phyloP scores from a whole-genome alignment of 2,888 invertebrate genomes.

The Dynastes hyllus region DNA sequence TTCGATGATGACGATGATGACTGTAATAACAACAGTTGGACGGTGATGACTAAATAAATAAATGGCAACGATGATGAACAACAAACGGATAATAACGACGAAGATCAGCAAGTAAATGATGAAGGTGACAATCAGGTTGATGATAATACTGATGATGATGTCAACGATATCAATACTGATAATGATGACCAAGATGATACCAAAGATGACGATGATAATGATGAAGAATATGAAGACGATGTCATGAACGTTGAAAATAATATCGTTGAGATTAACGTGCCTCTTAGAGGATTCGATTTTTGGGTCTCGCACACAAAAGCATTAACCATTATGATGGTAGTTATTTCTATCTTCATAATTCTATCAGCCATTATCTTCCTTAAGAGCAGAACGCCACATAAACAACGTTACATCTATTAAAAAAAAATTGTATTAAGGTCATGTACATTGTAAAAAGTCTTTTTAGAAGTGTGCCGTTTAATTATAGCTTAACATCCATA shows the following conservation, averaged over 20 bases:
- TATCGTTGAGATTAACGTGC: neutral
- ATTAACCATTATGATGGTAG: slow-evolving; percentile 17
- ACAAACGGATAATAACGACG: neutral
- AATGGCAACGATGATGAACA: neutral
- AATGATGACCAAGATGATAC: neutral
- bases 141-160: neutral
- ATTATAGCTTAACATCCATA: too few relatives aligned
- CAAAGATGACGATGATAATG: neutral
- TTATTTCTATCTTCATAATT: slow-evolving; percentile 25
- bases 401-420: neutral
- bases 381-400: slow-evolving; percentile 1
- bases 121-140: neutral
- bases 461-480: too few relatives aligned
- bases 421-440: neutral
- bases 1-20: neutral
- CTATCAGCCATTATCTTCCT: slow-evolving; percentile 23
- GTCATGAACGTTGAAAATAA: neutral
- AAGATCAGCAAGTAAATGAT: neutral
- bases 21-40: neutral
- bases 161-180: neutral
- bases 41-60: neutral
- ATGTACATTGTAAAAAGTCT: neutral
- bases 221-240: slow-evolving; percentile 13
- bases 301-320: slow-evolving; percentile 24
- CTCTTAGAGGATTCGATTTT: slow-evolving; percentile 21